phyloP scores from a whole-genome alignment of 2,888 invertebrate species.

The Scaptomyza parva region DNA sequence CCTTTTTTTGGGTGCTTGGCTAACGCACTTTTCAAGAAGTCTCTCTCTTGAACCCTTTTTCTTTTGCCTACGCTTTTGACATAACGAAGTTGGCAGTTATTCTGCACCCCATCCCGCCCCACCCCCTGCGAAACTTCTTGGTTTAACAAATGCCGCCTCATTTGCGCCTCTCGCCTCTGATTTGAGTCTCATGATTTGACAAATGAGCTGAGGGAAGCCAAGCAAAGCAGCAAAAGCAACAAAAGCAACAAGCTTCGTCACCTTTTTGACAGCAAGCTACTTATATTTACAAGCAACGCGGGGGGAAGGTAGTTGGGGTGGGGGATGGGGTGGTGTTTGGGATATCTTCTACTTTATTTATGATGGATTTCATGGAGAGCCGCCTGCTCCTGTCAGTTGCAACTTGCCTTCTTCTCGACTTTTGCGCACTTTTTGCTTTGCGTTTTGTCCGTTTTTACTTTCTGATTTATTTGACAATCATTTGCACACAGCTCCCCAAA shows the following conservation, averaged over 20 bases:
- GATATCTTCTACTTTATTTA: constrained; percentile 17
- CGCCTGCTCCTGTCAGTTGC: constrained; percentile 47
- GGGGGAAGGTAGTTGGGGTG: background rate
- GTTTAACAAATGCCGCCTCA: constrained; percentile 68
- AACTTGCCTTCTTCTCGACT: constrained; percentile 22
- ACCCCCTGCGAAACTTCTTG: background rate
- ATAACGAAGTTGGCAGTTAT: constrained; percentile 47
- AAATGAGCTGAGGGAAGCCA: constrained; percentile 54
- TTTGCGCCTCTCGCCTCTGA: constrained; percentile 69
- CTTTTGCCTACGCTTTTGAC: constrained; percentile 23
- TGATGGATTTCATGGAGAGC: constrained; percentile 49
- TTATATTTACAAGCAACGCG: constrained; percentile 27
- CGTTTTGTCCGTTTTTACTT: constrained; percentile 42
- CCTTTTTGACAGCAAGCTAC: constrained; percentile 66
- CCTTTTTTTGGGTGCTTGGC: constrained; percentile 36
- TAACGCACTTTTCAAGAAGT: constrained; percentile 48
- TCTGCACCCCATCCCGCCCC: background rate
- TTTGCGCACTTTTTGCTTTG: constrained; percentile 7
- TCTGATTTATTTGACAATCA: constrained; percentile 79
- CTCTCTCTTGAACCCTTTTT: constrained; percentile 24
- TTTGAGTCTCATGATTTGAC: constrained; percentile 74
- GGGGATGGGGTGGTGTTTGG: background rate
- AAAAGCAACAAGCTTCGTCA: constrained; percentile 65
- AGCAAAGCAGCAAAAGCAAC: constrained; percentile 3
- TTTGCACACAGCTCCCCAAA: constrained; percentile 49